phyloP scores from a whole-genome alignment of 2,113 vertebrate species.

The Pontoporia blainvillei region DNA sequence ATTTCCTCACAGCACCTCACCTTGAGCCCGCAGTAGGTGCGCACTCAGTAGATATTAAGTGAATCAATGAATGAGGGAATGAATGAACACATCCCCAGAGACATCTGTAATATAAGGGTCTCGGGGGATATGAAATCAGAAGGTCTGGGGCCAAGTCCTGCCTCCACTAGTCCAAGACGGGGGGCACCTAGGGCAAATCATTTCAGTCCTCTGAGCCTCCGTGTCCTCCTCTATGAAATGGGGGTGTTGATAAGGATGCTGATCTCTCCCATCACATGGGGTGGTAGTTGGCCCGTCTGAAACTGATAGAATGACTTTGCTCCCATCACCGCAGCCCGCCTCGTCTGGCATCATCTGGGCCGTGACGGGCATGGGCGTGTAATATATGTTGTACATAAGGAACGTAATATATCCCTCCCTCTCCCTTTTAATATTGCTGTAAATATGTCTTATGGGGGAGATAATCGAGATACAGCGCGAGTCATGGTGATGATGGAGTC shows the following conservation, averaged over 20 bases:
- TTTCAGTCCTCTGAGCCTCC: neutral
- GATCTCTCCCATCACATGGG: neutral
- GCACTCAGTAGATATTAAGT: neutral
- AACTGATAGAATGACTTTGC: neutral
- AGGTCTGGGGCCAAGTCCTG: neutral
- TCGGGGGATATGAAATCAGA: neutral
- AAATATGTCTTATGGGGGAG: slow-evolving; percentile 28
- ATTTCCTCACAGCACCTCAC: neutral
- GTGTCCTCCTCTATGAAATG: neutral
- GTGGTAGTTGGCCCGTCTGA: fast-evolving
- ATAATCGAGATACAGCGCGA: neutral
- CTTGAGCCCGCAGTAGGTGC: fast-evolving
- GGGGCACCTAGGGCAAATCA: neutral
- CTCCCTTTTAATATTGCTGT: slow-evolving; percentile 35
- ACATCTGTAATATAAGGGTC: neutral
- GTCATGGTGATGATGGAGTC: slow-evolving; percentile 2
- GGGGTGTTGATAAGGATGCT: fast-evolving
- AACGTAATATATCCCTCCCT: slow-evolving; percentile 50
- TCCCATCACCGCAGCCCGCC: fast-evolving
- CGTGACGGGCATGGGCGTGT: neutral
- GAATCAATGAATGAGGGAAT: neutral
- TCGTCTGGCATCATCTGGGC: neutral
- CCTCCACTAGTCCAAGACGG: neutral
- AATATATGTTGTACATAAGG: neutral
- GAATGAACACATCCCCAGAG: neutral